These are phyloP conservation scores for Pygoscelis antarcticus DNA, from an alignment of 2,113 vertebrate species.

Conservation along the genomic window DNA sequence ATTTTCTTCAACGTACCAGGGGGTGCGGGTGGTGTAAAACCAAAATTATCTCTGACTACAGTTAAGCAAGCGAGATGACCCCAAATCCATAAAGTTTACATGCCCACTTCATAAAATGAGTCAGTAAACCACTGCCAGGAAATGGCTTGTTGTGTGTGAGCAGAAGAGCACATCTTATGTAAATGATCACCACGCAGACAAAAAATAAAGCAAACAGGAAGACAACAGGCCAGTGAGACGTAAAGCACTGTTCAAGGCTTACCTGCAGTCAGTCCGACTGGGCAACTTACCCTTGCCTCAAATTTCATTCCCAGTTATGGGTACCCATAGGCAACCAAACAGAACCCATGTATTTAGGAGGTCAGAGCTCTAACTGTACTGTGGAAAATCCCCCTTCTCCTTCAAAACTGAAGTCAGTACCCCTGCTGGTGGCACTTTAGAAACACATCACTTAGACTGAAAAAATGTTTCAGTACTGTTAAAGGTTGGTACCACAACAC, in stretches of 20 bases:
- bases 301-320: background rate
- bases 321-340: background rate
- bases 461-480: background rate
- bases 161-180: background rate
- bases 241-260: background rate
- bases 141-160: background rate
- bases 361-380: background rate
- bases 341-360: background rate
- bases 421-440: background rate
- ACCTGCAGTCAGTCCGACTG: background rate
- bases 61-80: background rate
- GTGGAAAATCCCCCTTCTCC: background rate
- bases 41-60: background rate
- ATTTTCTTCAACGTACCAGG: background rate
- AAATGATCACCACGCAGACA: background rate
- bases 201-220: background rate
- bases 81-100: background rate
- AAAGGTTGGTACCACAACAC: background rate
- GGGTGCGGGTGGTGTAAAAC: background rate
- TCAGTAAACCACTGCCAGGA: slow-evolving; percentile 46
- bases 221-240: background rate
- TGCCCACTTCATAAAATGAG: background rate
- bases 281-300: background rate
- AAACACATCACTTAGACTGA: background rate
- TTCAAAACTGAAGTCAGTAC: background rate